Evolutionary conservation across 1,140 invertebrate species (phyloP), one percentile per base, ranked within the genome.

Genomic region (Hesperophylax magnus): DNA sequence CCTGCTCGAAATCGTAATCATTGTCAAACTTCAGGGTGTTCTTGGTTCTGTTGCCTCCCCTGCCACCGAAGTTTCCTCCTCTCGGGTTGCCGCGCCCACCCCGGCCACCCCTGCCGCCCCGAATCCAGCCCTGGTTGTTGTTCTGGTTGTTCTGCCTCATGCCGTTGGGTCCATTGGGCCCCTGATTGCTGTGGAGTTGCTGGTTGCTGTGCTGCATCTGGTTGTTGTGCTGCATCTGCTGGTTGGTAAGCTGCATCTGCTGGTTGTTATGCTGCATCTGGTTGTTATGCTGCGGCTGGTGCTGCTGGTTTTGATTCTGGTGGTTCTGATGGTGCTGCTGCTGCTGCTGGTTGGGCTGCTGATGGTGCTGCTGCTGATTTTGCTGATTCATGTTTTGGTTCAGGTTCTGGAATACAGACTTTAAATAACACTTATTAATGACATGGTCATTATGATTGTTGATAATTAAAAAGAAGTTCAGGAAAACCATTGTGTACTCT

Each of bases 1-100:
- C 97, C 87, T 97, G 95, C 87, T 99, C 98, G 90, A 99, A 99
- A 90, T 99, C 98, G 88, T 97, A 99, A 85, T 99, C 98, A 72
- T 94, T 95, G 78, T 99, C 97, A 88, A 99, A 99, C 86, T 98
- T 98, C 58, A 98, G 91, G 5, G 93, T 94, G 84, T 94, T 94
- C 87, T 94, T 94, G 75, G 90, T 86, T 63, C 87, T 85, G 56
- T 47, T 89, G 80, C 87, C 85, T 17, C 80, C 31, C 79, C 90
- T 80, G 87, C 87, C 81, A 90, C 90, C 79, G 87, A 88, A 79
- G 11, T 47, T 47, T 85, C 87, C 77, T 86, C 89, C 79, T 85
- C 86, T 65, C 87, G 77, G 75, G 17, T 76, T 86, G 87, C 87
- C 90, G 17, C 88, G 87, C 65, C 92, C 90, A 47, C 91, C 89